These are phyloP conservation scores for Pachypsylla venusta DNA, from an alignment of 1,140 invertebrate species.

Conservation along the genomic window DNA sequence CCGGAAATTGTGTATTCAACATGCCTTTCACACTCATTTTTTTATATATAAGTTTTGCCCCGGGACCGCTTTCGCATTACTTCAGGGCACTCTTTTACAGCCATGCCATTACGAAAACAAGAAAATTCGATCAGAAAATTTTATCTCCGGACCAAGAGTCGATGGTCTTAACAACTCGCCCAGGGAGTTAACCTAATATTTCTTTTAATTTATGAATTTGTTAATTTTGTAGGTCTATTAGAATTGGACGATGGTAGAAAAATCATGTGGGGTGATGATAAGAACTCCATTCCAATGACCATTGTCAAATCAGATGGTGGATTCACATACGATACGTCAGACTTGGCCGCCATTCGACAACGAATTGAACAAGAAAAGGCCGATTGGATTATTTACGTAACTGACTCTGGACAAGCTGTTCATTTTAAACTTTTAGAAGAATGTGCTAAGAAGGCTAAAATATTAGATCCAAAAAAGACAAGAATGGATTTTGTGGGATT, in stretches of 20 bases:
- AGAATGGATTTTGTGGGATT: conserved; percentile 85
- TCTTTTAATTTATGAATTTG: too few species aligned
- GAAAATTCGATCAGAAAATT: too few species aligned
- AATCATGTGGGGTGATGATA: conserved; percentile 51
- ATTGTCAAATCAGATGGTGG: conserved; percentile 97
- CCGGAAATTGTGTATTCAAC: too few species aligned
- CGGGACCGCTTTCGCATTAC: too few species aligned
- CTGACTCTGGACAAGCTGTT: conserved; percentile 82
- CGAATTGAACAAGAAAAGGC: conserved; percentile 75
- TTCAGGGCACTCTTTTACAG: too few species aligned
- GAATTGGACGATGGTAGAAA: conserved; percentile 85
- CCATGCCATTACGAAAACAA: too few species aligned
- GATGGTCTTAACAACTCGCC: too few species aligned
- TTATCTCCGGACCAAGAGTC: too few species aligned
- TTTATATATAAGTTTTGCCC: too few species aligned
- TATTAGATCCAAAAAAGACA: conserved; percentile 43
- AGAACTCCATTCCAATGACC: conserved; percentile 65
- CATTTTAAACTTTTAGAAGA: conserved; percentile 67
- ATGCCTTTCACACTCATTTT: too few species aligned
- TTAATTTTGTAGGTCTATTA: conserved; percentile 38
- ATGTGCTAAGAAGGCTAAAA: conserved; percentile 54
- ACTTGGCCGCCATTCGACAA: conserved; percentile 83
- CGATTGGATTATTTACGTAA: conserved; percentile 89
- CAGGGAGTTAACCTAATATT: too few species aligned
- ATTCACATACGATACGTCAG: conserved; percentile 98